A percentile compares a stretch with the other conserved stretches of the same genome.
phyloP scores from a whole-genome alignment of 64 coral and sea anemone genomes.

The Pachyseris speciosa region DNA sequence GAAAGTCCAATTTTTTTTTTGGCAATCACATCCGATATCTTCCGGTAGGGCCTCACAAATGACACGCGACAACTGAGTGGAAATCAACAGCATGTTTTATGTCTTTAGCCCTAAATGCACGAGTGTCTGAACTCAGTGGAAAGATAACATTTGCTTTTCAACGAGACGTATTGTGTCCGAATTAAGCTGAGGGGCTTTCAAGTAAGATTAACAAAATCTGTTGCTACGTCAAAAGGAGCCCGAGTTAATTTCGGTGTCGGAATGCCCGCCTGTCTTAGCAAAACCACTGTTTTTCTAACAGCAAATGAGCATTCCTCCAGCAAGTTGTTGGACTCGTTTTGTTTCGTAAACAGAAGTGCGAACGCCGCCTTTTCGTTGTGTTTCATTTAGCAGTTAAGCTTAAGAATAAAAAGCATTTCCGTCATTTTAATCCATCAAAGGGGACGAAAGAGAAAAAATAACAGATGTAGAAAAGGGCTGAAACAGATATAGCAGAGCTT shows the following conservation, averaged over 20 bases:
- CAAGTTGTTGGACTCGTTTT: neutral
- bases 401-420: constrained; percentile 30
- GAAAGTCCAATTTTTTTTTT: neutral
- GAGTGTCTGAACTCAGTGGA: neutral
- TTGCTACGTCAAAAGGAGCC: neutral
- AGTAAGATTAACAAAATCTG: constrained; percentile 20
- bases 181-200: neutral
- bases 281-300: neutral
- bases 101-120: neutral
- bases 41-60: neutral
- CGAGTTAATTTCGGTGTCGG: neutral
- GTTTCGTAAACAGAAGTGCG: constrained; percentile 3
- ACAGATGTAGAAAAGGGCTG: constrained; percentile 12
- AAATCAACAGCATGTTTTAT: constrained; percentile 7
- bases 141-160: constrained; percentile 47
- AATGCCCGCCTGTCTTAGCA: neutral
- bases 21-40: neutral
- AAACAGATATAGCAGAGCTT: constrained; percentile 32
- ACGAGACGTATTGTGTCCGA: neutral
- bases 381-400: neutral
- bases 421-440: constrained; percentile 31
- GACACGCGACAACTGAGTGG: neutral
- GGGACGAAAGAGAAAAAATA: constrained; percentile 3
- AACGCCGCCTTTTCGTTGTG: neutral
- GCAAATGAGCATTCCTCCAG: neutral